Evolutionary conservation across 1,140 invertebrate species (phyloP).

Genomic region (Ostrea edulis): DNA sequence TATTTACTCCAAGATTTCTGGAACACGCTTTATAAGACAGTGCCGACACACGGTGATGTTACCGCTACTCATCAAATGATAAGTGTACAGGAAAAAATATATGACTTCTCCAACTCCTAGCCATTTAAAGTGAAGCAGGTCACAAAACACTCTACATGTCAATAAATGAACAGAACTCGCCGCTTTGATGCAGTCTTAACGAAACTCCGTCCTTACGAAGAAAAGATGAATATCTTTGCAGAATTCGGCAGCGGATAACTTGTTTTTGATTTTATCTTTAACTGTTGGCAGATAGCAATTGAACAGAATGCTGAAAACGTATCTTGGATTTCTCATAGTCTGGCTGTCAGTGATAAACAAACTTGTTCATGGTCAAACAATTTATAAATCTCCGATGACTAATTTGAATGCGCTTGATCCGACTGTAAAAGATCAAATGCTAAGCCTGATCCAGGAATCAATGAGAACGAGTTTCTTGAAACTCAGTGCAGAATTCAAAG

Average conservation of each 20-base stretch:
- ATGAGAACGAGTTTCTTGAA: neutral
- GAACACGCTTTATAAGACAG: too few species aligned
- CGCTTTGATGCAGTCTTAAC: neutral
- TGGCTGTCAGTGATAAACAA: neutral
- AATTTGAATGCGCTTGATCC: neutral
- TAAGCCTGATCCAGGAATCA: neutral
- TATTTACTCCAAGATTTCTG: too few species aligned
- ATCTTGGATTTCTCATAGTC: neutral
- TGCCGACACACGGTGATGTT: too few species aligned
- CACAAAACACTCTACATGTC: too few species aligned
- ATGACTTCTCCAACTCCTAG: too few species aligned
- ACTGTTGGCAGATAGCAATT: neutral
- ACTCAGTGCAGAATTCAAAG: neutral
- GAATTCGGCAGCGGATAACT: neutral
- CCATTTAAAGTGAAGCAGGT: too few species aligned
- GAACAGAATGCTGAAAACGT: neutral
- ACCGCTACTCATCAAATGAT: too few species aligned
- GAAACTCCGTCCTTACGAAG: neutral
- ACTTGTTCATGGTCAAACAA: neutral
- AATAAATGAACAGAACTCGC: too few species aligned
- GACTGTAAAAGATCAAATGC: neutral
- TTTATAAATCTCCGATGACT: neutral
- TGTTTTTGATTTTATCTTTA: neutral
- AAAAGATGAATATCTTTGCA: neutral
- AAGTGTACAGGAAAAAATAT: too few species aligned